Evolutionary conservation across 2,888 invertebrate genomes (phyloP).

Genomic region (Mesopsocus fuscifrons): DNA sequence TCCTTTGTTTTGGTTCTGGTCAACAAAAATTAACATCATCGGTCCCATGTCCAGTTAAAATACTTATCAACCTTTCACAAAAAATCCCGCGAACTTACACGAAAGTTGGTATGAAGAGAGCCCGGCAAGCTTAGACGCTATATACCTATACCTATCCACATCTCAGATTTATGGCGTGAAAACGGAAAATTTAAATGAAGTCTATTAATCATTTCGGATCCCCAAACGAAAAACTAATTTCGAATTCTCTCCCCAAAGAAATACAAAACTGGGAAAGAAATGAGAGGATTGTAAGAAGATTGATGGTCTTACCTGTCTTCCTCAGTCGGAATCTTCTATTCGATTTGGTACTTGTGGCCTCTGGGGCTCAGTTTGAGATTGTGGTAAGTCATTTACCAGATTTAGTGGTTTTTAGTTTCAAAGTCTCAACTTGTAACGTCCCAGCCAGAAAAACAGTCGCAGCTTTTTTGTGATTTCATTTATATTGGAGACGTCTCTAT

Average conservation of each 20-base stretch:
- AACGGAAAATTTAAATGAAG: slow-evolving; percentile 9
- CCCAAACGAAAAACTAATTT: slow-evolving; percentile 10
- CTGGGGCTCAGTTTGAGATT: slow-evolving; percentile 4
- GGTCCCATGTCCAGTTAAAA: too few relatives aligned
- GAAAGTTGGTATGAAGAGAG: slow-evolving; percentile 9
- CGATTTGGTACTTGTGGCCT: not conserved
- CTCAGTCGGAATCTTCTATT: slow-evolving; percentile 1
- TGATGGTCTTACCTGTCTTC: not conserved
- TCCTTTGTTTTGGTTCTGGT: too few relatives aligned
- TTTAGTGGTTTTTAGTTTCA: too few relatives aligned
- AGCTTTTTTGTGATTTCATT: too few relatives aligned
- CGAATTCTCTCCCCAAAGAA: slow-evolving; percentile 9
- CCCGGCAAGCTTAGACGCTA: too few relatives aligned
- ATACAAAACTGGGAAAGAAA: slow-evolving; percentile 10
- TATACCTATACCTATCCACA: too few relatives aligned
- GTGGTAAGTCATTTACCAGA: slow-evolving; percentile 4
- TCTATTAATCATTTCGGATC: slow-evolving; percentile 9
- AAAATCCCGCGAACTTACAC: slow-evolving; percentile 4
- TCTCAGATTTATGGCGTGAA: slow-evolving; percentile 8
- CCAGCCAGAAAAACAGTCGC: too few relatives aligned
- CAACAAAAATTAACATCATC: too few relatives aligned
- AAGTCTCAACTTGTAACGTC: too few relatives aligned
- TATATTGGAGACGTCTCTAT: too few relatives aligned
- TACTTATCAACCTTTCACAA: too few relatives aligned
- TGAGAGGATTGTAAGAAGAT: slow-evolving; percentile 6